Percentiles rank a stretch among this genome's conserved stretches.
Conservation (phyloP, 2,888 invertebrate genomes). For the Villa cingulata region DNA sequence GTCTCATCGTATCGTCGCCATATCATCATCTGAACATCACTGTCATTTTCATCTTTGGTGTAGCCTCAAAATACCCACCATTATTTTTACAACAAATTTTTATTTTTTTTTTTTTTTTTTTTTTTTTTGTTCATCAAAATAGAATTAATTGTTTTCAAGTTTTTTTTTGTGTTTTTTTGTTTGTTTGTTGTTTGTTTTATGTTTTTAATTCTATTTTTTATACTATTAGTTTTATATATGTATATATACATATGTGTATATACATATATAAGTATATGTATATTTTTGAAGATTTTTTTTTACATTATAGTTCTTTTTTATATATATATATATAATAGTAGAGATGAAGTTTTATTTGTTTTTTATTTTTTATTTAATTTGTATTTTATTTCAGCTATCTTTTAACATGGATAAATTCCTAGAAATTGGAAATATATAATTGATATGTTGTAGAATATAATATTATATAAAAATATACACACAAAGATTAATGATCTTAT, state of each 20-base stretch:
- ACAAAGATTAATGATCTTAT: too few relatives aligned
- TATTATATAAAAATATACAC: too few relatives aligned
- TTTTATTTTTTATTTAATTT: background rate
- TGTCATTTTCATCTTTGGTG: constrained; percentile 20
- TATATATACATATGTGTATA: too few relatives aligned
- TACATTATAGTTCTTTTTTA: background rate
- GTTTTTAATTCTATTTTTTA: too few relatives aligned
- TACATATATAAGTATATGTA: too few relatives aligned
- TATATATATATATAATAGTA: too few relatives aligned
- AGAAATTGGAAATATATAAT: constrained; percentile 15
- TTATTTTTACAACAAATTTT: constrained; percentile 7
- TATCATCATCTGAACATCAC: too few relatives aligned
- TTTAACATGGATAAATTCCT: constrained; percentile 38
- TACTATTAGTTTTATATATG: too few relatives aligned
- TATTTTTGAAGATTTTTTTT: too few relatives aligned
- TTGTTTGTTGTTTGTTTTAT: background rate
- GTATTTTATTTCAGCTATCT: constrained; percentile 1
- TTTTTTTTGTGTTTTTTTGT: constrained; percentile 3
- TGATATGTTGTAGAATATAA: background rate
- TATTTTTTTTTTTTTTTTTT: too few relatives aligned
- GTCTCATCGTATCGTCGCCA: too few relatives aligned
- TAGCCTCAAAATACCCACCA: constrained; percentile 17
- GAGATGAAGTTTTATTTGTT: background rate
- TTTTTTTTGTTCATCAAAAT: constrained; percentile 2
- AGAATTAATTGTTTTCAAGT: background rate